Conservation (phyloP, 1,140 invertebrate species). For the Papilio polytes region DNA sequence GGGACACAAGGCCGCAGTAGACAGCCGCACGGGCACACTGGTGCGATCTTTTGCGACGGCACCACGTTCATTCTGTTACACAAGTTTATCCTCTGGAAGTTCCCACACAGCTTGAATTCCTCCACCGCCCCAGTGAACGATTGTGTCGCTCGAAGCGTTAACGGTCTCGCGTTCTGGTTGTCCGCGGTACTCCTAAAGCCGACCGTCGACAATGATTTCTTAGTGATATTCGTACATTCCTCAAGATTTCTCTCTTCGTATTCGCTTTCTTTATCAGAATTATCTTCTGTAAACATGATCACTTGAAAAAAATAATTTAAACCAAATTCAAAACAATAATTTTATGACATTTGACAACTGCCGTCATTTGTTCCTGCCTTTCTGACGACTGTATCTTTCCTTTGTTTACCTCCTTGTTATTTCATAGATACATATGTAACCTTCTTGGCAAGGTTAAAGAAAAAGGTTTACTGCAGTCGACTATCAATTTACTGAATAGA, state of each 20-base stretch:
- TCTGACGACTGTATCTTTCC: not conserved
- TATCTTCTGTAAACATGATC: constrained; percentile 72
- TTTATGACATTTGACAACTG: constrained; percentile 44
- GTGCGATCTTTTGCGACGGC: constrained; percentile 54
- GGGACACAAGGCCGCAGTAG: constrained; percentile 58
- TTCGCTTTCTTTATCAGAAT: constrained; percentile 75
- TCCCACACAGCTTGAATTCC: constrained; percentile 70
- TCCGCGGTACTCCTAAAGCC: constrained; percentile 70
- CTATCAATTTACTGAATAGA: not conserved
- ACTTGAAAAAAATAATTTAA: constrained; percentile 47
- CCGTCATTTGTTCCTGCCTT: constrained; percentile 53
- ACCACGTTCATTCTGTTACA: constrained; percentile 60
- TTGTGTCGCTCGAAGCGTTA: constrained; percentile 76
- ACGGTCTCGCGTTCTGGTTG: constrained; percentile 63
- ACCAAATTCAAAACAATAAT: constrained; percentile 38
- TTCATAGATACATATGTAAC: not conserved
- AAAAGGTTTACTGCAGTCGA: not conserved
- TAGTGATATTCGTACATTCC: constrained; percentile 67
- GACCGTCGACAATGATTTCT: constrained; percentile 75
- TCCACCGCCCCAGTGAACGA: constrained; percentile 80
- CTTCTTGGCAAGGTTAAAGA: not conserved
- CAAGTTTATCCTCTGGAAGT: constrained; percentile 69
- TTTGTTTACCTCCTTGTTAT: not conserved
- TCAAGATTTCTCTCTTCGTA: constrained; percentile 65
- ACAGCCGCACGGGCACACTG: constrained; percentile 76